These are phyloP conservation scores for Darevskia nairensis DNA, from an alignment of 2,797 vertebrate genomes.

Conservation along the genomic window DNA sequence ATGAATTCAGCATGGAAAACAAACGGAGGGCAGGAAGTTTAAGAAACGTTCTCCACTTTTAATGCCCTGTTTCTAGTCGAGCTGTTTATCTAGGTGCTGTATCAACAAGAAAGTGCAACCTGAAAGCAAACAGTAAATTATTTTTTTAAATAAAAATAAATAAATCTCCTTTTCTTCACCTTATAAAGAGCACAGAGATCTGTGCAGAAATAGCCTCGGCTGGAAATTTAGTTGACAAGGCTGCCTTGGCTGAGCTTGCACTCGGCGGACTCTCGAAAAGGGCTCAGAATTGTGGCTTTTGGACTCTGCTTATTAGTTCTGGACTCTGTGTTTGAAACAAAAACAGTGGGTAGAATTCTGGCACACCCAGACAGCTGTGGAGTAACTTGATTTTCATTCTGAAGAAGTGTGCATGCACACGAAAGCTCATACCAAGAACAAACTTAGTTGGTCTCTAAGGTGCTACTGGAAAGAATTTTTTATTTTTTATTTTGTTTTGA, in stretches of 20 bases:
- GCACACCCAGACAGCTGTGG: background rate
- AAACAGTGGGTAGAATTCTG: background rate
- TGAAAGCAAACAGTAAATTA: background rate
- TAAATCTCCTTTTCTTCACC: slow-evolving; percentile 4
- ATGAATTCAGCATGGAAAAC: background rate
- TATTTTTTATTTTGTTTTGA: too few relatives aligned
- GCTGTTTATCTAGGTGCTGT: slow-evolving; percentile 8
- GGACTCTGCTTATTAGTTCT: background rate
- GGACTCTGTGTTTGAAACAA: background rate
- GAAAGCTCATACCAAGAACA: too few relatives aligned
- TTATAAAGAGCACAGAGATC: background rate
- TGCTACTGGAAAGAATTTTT: too few relatives aligned
- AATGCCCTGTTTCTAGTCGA: background rate
- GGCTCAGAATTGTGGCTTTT: background rate
- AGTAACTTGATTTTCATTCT: background rate
- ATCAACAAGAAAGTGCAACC: background rate
- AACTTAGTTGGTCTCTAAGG: too few relatives aligned
- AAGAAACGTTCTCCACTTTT: background rate
- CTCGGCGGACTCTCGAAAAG: background rate
- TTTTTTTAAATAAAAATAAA: background rate
- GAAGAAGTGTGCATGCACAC: too few relatives aligned
- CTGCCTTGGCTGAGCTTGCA: background rate
- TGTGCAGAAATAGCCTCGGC: background rate
- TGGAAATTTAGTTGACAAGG: background rate
- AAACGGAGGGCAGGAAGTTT: background rate